Evolutionary conservation across 2,113 vertebrate genomes (phyloP), one percentile per base, ranked within the genome.

Genomic region (Nyctibius bracteatus): DNA sequence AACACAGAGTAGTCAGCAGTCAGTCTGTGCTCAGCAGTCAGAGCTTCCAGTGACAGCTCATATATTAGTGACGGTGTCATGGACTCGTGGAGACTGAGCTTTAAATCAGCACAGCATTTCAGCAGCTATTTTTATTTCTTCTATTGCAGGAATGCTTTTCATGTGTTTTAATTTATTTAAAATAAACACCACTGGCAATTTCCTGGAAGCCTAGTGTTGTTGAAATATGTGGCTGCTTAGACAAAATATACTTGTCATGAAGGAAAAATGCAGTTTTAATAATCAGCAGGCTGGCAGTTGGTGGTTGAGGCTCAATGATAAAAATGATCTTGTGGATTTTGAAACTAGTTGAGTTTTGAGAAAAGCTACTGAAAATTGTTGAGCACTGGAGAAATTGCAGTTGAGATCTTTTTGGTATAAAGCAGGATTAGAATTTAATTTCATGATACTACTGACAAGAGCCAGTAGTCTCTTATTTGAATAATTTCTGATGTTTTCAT

Each of bases 191-290:
- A 20, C 47, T 83, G 55, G 43, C 52, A 55, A 90, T 78, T 91
- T 86, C 57, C 83, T 95, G 93, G 78, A 74, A 86, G 61, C 43
- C 72, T 63, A 35, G 68, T 58, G 80, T 74, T 77, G 80, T 46
- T 70, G 61, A 77, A 96, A 44, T 81, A 54, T 35, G 59, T 73
- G 49, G 49, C 79, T 94, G 63, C 86, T 92, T 85, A 82, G 84
- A 80, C 81, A 90, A 88, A 93, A 95, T 81, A 55, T 13, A 54
- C 75, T 96, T 82, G 88, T 96, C 78, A 44, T 61, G 89, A 82
- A 75, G 41, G 35, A 92, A 75, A 54, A 80, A 81, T 47, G 28
- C 58, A 47, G 2, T 63, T 82, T 54, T 72, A 57, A 78, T 68
- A 81, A 72, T 79, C 49, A 55, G 62, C 71, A 74, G 58, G 46